Conservation (phyloP, 2,113 vertebrate species). For the Ochotona princeps region DNA sequence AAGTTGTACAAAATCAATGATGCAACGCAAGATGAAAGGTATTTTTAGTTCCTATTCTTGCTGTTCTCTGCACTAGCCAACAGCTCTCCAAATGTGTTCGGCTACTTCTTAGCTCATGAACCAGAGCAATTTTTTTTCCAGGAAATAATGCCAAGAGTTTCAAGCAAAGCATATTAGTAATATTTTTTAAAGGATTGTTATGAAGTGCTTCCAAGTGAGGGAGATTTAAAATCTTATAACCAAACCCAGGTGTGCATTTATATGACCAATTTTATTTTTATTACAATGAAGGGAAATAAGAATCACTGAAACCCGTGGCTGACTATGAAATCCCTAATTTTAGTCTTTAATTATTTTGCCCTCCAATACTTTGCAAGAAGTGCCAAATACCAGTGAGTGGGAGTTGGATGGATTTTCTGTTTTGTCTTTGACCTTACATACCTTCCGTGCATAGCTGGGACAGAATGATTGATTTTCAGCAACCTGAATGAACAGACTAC, state of each 20-base stretch:
- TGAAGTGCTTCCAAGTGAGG: slow-evolving; percentile 73
- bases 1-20: neutral
- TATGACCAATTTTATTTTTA: slow-evolving; percentile 63
- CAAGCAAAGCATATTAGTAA: slow-evolving; percentile 64
- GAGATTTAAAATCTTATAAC: slow-evolving; percentile 70
- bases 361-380: slow-evolving; percentile 63
- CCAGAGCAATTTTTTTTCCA: slow-evolving; percentile 7
- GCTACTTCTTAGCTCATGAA: slow-evolving; percentile 35
- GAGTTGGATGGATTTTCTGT: neutral
- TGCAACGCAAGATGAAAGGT: neutral
- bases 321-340: slow-evolving; percentile 60
- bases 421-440: neutral
- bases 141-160: slow-evolving; percentile 60
- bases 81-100: neutral
- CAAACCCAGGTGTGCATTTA: slow-evolving; percentile 75
- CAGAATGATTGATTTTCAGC: neutral
- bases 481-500: neutral
- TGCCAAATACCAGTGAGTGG: neutral
- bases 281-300: slow-evolving; percentile 66
- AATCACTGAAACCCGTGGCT: slow-evolving; percentile 58
- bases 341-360: slow-evolving; percentile 61
- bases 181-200: slow-evolving; percentile 68
- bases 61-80: neutral
- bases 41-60: neutral
- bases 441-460: neutral